Evolutionary conservation across 2,113 vertebrate species (phyloP), one percentile per base, ranked within the genome.

Genomic region (Xenopus laevis): DNA sequence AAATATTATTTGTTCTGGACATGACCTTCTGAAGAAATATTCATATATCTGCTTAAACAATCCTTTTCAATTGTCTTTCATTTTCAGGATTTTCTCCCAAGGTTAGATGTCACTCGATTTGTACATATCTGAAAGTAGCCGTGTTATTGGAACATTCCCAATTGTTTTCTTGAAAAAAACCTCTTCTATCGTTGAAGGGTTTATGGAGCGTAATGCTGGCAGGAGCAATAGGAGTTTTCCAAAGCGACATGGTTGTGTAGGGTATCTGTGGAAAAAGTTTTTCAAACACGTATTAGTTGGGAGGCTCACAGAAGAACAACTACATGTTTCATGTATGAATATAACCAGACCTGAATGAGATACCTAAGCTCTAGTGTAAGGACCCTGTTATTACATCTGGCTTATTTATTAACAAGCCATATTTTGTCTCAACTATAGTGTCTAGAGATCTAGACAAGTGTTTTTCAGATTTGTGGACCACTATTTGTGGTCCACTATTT

Each of bases 131-230:
- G 97, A 98, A 78, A 99, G 94, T 71, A 99, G 95, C 91, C 97
- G 93, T 79, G 97, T 98, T 74, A 99, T 98, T 66, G 97, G 97
- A 69, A 99, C 97, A 61, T 98, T 98, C 79, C 97, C 97, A 57
- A 99, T 99, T 83, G 97, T 99, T 91, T 98, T 98, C 91, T 98
- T 98, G 91, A 99, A 99, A 89, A 98, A 99, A 81, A 99, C 97
- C 86, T 98, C 97, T 89, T 99, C 97, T 81, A 99, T 98, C 72
- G 97, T 98, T 61, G 95, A 96, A 9, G 96, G 95, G 68, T 93
- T 91, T 82, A 99, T 95, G 0, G 97, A 97, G 71, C 97, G 94
- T 80, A 99, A 93, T 71, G 97, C 93, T 27, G 97, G 97, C 81
- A 99, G 85, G 71, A 98, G 95, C 81, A 99, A 77, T 76, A 99